Evolutionary conservation across 2,888 invertebrate species (phyloP), one percentile per base, ranked within the genome.

Genomic region (Drosophila mercatorum): DNA sequence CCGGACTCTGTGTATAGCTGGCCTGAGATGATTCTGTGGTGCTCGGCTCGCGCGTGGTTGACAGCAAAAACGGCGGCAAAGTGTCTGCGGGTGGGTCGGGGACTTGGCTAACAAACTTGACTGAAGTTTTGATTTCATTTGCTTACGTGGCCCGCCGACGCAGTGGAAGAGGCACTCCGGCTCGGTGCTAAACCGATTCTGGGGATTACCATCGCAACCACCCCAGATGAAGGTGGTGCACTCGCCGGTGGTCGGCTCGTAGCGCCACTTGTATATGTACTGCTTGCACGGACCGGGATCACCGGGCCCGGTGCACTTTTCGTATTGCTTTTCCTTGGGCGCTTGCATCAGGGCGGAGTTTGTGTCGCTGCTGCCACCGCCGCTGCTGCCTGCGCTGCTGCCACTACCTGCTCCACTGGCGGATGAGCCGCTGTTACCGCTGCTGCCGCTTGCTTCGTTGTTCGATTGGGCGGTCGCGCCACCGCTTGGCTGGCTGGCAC

Each of bases 201-300:
- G 94, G 17, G 93, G 93, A 89, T 95, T 96, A 22, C 95, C 95
- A 49, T 94, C 94, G 83, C 96, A 96, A 58, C 96, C 96, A 56
- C 95, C 95, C 94, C 95, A 96, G 22, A 94, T 93, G 85, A 95
- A 96, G 75, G 94, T 94, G 67, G 93, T 93, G 91, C 96, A 96
- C 49, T 94, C 93, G 72, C 94, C 94, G 68, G 93, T 93, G 11
- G 94, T 93, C 31, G 94, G 93, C 86, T 95, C 94, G 91, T 94
- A 95, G 26, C 95, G 94, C 95, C 95, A 96, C 92, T 95, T 95
- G 91, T 95, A 94, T 44, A 95, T 93, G 86, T 94, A 95, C 79
- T 94, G 94, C 83, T 94, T 95, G 91, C 95, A 95, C 11, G 94
- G 94, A 1, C 95, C 95, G 1, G 93, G 93, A 78, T 93, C 93